Evolutionary conservation across 1,140 invertebrate species (phyloP).

Genomic region (Ceratina calcarata): DNA sequence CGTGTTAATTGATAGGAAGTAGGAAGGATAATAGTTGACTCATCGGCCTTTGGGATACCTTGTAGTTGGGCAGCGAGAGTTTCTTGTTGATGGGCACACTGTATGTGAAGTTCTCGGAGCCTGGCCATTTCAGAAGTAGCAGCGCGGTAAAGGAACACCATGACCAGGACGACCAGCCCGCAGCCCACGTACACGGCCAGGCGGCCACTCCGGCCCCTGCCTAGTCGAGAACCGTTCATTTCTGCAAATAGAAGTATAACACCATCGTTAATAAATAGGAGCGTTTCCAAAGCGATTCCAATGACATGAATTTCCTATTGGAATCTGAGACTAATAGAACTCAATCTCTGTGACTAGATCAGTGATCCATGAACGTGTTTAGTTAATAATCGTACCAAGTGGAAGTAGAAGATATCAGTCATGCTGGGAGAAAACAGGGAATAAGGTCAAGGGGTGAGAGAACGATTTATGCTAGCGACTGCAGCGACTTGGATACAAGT

Average conservation of each 20-base stretch:
- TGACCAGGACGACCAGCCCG: constrained; percentile 68
- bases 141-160: constrained; percentile 75
- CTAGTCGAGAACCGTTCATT: constrained; percentile 78
- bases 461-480: constrained; percentile 20
- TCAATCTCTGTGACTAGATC: too few species aligned
- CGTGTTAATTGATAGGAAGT: background rate
- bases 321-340: too few species aligned
- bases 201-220: constrained; percentile 76
- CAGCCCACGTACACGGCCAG: constrained; percentile 75
- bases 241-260: constrained; percentile 55
- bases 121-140: constrained; percentile 76
- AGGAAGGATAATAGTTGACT: too few species aligned
- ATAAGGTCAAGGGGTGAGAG: constrained; percentile 28
- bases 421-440: constrained; percentile 27
- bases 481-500: constrained; percentile 5
- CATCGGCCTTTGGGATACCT: constrained; percentile 71
- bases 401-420: background rate
- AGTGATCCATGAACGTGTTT: too few species aligned
- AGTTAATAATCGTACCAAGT: background rate
- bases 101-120: constrained; percentile 73
- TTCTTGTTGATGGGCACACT: constrained; percentile 79
- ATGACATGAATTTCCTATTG: too few species aligned
- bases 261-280: background rate
- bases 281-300: too few species aligned
- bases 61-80: constrained; percentile 78